Evolutionary conservation across 2,113 vertebrate species (phyloP), one percentile per base, ranked within the genome.

Genomic region (Harpagus bidentatus): DNA sequence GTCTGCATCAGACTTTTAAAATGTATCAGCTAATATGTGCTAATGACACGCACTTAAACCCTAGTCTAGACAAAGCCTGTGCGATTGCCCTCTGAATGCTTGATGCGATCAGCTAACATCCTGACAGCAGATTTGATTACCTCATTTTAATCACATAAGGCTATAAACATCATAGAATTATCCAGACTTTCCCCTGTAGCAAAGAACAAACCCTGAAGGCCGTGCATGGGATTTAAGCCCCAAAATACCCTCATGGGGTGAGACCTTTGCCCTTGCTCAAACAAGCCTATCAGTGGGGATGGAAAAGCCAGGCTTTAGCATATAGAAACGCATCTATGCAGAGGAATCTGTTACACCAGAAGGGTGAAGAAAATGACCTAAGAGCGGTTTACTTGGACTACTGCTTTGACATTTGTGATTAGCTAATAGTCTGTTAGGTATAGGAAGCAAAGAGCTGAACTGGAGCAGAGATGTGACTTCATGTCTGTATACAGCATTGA

Each of bases 51-150:
- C 91, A 85, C 89, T 97, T 97, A 95, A 96, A 95, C 86, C 70
- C 86, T 45, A 85, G 95, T 95, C 90, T 97, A 97, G 95, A 97
- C 92, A 96, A 97, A 95, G 94, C 59, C 72, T 53, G 63, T 82
- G 88, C 7, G 3, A 61, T 82, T 96, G 92, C 94, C 95, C 96
- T 92, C 94, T 88, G 94, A 92, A 93, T 96, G 86, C 94, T 82
- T 92, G 96, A 97, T 96, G 73, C 0, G 43, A 96, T 90, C 56
- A 72, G 67, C 2, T 16, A 87, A 45, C 70, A 77, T 42, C 80
- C 90, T 84, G 88, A 94, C 90, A 90, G 88, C 82, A 66, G 61
- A 94, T 90, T 88, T 90, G 82, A 92, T 92, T 79, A 58, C 32
- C 18, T 77, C 52, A 36, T 78, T 96, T 73, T 81, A 90, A 59